Base-by-base conservation (phyloP, 1,140 invertebrate species). In the Papilio aristodemus region DNA sequence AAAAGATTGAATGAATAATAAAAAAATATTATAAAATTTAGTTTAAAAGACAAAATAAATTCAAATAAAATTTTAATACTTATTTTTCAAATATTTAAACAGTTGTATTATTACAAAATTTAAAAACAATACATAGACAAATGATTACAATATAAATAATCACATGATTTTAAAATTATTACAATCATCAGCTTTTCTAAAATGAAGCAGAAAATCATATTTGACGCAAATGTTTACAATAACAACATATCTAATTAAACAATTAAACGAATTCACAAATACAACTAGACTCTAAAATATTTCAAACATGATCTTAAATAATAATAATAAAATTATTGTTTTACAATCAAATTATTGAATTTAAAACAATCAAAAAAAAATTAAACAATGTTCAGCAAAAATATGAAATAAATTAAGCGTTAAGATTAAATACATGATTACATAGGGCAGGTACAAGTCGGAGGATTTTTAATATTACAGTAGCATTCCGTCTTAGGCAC, bases 381-480 rank as follows among this genome's bases (percentile, higher is more conserved):
- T 50, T 17, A 22, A 54, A 25, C 9, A 43, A 43, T 17, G n/a
- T 43, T 11, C 4, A 22, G 22, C 8, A 54, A 54, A 54, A 22
- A 17, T 46, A 19, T 9, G 43, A 46, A 54, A 54, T 54, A 25
- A 54, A 19, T 46, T 19, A 46, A 32, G 27, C 27, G 27, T 32
- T 19, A 46, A 11, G 22, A 54, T 11, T 54, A 13, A 54, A 54
- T 22, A 25, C 3, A 25, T 25, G 19, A 54, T 54, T 22, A 50
- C 43, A 10, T 54, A 22, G 0, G 3, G 22, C 19, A 54, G 3
- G 19, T 22, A 25, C 46, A 54, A 25, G 46, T 17, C 1, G 19
- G 46, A 22, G 46, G 19, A 22, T 25, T 25, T 22, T 54, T 19
- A 9, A 17, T 17, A 19, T 71, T 79, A 79, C 78, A 81, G 39